A percentile compares a stretch with the other conserved stretches of the same genome.
These are phyloP conservation scores for Microchirus variegatus DNA, from an alignment of 2,797 vertebrate genomes.

Conservation along the genomic window DNA sequence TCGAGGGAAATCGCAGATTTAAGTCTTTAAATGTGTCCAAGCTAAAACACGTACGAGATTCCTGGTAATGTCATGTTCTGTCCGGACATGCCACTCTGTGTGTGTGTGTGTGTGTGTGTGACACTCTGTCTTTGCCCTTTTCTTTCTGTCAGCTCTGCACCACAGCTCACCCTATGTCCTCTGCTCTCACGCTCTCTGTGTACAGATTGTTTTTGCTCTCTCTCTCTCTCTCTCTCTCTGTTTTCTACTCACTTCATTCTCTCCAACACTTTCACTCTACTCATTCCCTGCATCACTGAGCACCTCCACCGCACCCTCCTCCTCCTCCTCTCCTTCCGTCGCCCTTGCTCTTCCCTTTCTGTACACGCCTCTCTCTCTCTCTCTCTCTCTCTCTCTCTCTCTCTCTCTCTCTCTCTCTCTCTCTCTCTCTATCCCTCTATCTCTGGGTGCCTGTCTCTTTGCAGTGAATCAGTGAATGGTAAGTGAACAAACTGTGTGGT, in stretches of 20 bases:
- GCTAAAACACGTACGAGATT: background rate
- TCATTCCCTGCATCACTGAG: slow-evolving; percentile 66
- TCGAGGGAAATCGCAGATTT: too few relatives aligned
- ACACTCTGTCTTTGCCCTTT: slow-evolving; percentile 10
- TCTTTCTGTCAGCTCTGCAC: slow-evolving; percentile 51
- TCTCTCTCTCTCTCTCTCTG: slow-evolving; percentile 1
- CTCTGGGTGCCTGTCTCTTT: slow-evolving; percentile 42
- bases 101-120: slow-evolving; percentile 24
- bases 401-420: slow-evolving; percentile 58
- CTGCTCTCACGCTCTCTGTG: slow-evolving; percentile 26
- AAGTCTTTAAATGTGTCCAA: too few relatives aligned
- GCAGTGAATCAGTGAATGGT: slow-evolving; percentile 72
- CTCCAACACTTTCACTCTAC: slow-evolving; percentile 61
- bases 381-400: slow-evolving; percentile 36
- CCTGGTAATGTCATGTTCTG: background rate
- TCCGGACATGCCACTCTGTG: slow-evolving; percentile 26
- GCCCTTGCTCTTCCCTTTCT: slow-evolving; percentile 27
- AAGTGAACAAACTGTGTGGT: slow-evolving; percentile 77
- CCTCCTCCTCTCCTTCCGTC: slow-evolving; percentile 24
- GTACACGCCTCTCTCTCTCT: slow-evolving; percentile 7
- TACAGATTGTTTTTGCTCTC: slow-evolving; percentile 32
- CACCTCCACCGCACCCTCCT: slow-evolving; percentile 15
- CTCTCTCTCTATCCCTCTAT: slow-evolving; percentile 45
- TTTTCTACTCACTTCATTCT: slow-evolving; percentile 27
- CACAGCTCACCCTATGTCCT: slow-evolving; percentile 43